Conservation (phyloP, 30 jellyfish, hydroid and myxozoan genomes). For the Catostylus mosaicus region DNA sequence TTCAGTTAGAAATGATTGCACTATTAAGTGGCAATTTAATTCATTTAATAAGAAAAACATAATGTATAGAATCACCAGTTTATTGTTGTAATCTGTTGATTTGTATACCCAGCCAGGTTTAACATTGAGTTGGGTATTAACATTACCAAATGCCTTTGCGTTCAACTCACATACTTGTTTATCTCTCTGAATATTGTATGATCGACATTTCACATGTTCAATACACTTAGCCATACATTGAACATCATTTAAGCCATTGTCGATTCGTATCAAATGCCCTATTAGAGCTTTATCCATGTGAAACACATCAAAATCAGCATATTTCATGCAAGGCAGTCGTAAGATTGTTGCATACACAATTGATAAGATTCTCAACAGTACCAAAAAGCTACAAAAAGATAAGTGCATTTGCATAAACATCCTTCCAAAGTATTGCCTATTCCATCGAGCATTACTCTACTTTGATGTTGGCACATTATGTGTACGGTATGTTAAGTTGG, state of each 20-base stretch:
- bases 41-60: neutral
- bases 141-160: neutral
- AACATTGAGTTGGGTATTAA: neutral
- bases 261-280: neutral
- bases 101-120: slow-evolving; percentile 17
- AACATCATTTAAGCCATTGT: neutral
- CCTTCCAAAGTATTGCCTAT: too few relatives aligned
- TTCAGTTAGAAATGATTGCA: neutral
- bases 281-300: neutral
- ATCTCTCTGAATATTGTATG: slow-evolving; percentile 6
- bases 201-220: neutral
- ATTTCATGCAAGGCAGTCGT: slow-evolving; percentile 15
- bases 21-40: neutral
- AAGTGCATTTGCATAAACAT: too few relatives aligned
- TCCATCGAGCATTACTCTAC: too few relatives aligned
- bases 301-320: slow-evolving; percentile 12
- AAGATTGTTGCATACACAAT: neutral
- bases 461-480: too few relatives aligned
- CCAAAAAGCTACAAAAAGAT: neutral
- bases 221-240: slow-evolving; percentile 14
- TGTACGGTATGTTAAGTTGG: too few relatives aligned
- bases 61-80: slow-evolving; percentile 6
- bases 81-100: neutral
- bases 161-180: slow-evolving; percentile 1
- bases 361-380: neutral